Percentiles rank a stretch among this genome's conserved stretches.
phyloP scores from a whole-genome alignment of 2,888 invertebrate species.

The Strigamia crassipes region DNA sequence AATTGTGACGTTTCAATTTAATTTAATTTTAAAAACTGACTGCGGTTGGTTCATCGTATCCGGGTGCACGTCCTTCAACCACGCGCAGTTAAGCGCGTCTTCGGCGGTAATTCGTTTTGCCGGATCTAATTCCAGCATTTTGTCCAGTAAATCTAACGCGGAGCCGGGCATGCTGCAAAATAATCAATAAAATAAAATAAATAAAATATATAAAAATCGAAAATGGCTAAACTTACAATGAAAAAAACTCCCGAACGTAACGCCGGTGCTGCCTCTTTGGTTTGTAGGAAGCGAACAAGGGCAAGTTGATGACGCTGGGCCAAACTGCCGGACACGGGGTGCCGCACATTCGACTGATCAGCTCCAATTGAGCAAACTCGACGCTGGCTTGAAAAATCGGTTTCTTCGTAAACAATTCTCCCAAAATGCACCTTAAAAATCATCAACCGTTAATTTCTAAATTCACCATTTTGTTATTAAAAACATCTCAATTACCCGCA shows the following conservation, averaged over 20 bases:
- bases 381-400: constrained; percentile 95
- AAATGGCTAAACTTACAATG: constrained; percentile 72
- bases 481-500: constrained; percentile 69
- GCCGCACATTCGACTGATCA: constrained; percentile 92
- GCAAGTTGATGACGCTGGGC: constrained; percentile 93
- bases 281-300: constrained; percentile 87
- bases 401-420: constrained; percentile 93
- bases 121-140: constrained; percentile 96
- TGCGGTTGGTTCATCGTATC: constrained; percentile 67
- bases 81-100: constrained; percentile 87
- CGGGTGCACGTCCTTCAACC: constrained; percentile 89
- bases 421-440: constrained; percentile 82
- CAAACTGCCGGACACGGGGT: constrained; percentile 95
- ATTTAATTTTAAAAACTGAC: constrained; percentile 63
- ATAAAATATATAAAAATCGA: too few relatives aligned
- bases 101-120: constrained; percentile 90
- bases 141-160: constrained; percentile 88
- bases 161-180: constrained; percentile 74
- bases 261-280: constrained; percentile 89
- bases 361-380: constrained; percentile 91
- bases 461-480: neutral
- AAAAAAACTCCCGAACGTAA: constrained; percentile 87
- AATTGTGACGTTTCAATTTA: too few relatives aligned
- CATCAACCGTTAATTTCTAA: too few relatives aligned
- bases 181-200: too few relatives aligned